A percentile compares a stretch with the other conserved stretches of the same genome.
Conservation (phyloP, 2,113 vertebrate genomes). For the Sisor rabdophorus region DNA sequence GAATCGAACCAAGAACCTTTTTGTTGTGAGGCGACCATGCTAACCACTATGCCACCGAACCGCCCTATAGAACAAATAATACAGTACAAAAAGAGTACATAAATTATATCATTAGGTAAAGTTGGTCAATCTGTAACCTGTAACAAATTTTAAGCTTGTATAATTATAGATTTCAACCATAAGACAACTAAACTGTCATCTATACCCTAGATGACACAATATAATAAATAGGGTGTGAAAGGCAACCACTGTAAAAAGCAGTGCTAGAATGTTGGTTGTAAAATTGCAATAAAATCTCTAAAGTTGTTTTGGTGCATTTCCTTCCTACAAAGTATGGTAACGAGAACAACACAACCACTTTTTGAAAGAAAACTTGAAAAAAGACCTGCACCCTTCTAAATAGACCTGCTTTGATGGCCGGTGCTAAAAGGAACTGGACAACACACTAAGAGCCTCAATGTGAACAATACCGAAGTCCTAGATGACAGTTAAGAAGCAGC, state of each 20-base stretch:
- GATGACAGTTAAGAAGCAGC: background rate
- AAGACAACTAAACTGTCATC: background rate
- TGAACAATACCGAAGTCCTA: background rate
- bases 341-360: background rate
- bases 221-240: background rate
- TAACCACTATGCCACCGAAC: too few species aligned
- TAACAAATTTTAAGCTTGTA: background rate
- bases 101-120: too few species aligned
- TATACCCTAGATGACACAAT: background rate
- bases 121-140: background rate
- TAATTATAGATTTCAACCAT: too few species aligned
- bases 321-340: background rate
- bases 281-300: background rate
- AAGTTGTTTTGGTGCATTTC: conserved; percentile 10
- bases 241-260: background rate
- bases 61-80: too few species aligned
- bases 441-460: background rate
- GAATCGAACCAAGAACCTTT: too few species aligned
- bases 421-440: conserved; percentile 7
- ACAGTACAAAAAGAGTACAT: too few species aligned
- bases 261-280: background rate
- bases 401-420: background rate
- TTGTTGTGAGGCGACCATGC: too few species aligned
- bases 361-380: conserved; percentile 1
- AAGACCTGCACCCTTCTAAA: conserved; percentile 2